phyloP scores from a whole-genome alignment of 2,888 invertebrate genomes.

The Drosophila colorata region DNA sequence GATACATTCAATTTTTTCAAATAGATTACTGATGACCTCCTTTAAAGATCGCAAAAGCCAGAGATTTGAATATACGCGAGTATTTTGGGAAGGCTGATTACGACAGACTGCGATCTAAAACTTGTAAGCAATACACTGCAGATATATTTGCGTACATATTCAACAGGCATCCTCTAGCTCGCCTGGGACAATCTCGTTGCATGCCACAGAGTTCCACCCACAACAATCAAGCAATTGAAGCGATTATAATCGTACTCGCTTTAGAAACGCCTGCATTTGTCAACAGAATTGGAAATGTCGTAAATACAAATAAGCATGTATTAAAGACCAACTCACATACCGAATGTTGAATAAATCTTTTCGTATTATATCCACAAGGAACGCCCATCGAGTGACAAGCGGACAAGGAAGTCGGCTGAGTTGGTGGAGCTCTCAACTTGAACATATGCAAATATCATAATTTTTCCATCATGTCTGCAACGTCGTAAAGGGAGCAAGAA shows the following conservation, averaged over 20 bases:
- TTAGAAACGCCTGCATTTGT: constrained; percentile 44
- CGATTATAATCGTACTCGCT: constrained; percentile 63
- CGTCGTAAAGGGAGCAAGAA: constrained; percentile 47
- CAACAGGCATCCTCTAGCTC: constrained; percentile 42
- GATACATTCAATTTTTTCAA: too few species aligned
- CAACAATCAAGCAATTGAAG: constrained; percentile 61
- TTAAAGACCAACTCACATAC: constrained; percentile 53
- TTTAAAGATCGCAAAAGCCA: too few species aligned
- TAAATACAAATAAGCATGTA: constrained; percentile 61
- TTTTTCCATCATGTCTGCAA: constrained; percentile 63
- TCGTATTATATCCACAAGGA: constrained; percentile 6
- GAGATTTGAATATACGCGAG: too few species aligned
- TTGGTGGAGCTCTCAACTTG: constrained; percentile 56
- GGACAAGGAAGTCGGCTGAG: background rate
- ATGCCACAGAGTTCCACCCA: constrained; percentile 40
- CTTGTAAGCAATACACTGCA: background rate
- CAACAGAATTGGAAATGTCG: constrained; percentile 71
- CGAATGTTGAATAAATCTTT: background rate
- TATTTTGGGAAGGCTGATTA: too few species aligned
- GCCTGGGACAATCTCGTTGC: constrained; percentile 33
- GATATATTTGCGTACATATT: background rate
- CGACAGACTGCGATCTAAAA: background rate
- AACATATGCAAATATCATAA: constrained; percentile 77
- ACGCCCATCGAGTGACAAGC: background rate
- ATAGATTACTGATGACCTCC: too few species aligned